Conservation (phyloP, 2,888 invertebrate species). For the Parnassius orleans region DNA sequence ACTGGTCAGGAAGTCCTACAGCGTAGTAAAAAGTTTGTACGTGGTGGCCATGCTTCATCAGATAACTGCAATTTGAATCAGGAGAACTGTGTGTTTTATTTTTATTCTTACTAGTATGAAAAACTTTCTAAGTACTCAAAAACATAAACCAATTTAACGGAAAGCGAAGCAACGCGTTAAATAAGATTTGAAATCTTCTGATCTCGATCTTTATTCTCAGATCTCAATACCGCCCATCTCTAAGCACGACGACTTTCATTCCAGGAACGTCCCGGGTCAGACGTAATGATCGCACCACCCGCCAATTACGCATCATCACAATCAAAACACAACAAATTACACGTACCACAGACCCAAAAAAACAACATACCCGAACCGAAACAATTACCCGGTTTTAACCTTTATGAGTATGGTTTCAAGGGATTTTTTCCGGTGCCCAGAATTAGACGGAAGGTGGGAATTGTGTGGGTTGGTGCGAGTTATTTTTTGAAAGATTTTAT, state of each 20-base stretch:
- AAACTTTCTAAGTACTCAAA: too few relatives aligned
- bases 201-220: not conserved
- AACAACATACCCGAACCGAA: conserved; percentile 3
- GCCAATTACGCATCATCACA: conserved; percentile 68
- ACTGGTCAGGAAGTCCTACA: too few relatives aligned
- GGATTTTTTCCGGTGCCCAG: not conserved
- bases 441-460: conserved; percentile 14
- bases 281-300: conserved; percentile 57
- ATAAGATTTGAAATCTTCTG: not conserved
- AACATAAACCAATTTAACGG: too few relatives aligned
- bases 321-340: conserved; percentile 74
- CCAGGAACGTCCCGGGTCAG: conserved; percentile 59
- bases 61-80: too few relatives aligned
- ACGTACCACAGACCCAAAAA: conserved; percentile 28
- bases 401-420: conserved; percentile 12
- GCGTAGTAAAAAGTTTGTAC: too few relatives aligned
- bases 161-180: too few relatives aligned
- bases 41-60: too few relatives aligned
- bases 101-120: too few relatives aligned
- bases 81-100: too few relatives aligned
- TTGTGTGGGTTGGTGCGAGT: conserved; percentile 8
- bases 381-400: conserved; percentile 15
- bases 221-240: conserved; percentile 19
- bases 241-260: conserved; percentile 50
- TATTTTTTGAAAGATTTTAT: conserved; percentile 19